Evolutionary conservation across 2,888 invertebrate species (phyloP).

Genomic region (Himalopsyche anomala): DNA sequence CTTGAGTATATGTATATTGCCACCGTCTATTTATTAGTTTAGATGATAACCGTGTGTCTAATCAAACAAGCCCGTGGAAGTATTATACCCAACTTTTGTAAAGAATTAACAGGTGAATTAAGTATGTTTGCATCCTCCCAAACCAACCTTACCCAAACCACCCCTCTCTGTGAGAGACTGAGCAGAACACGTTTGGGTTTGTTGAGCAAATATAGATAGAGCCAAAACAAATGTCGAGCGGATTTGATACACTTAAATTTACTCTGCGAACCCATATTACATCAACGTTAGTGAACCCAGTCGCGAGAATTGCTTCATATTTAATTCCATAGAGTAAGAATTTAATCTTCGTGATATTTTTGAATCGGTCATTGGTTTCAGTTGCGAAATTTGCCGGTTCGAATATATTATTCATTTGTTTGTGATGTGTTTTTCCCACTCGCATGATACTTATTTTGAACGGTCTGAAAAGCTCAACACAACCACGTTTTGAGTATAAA

Average conservation of each 20-base stretch:
- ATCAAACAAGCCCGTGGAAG: not conserved
- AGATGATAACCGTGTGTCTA: not conserved
- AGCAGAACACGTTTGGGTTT: constrained; percentile 52
- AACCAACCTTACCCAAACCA: constrained; percentile 25
- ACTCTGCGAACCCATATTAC: not conserved
- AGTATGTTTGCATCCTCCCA: constrained; percentile 8
- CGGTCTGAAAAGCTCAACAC: too few relatives aligned
- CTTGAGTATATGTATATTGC: too few relatives aligned
- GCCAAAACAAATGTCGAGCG: constrained; percentile 56
- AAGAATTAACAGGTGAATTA: constrained; percentile 40
- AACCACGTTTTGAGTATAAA: too few relatives aligned
- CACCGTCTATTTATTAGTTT: not conserved
- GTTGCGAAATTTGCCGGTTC: too few relatives aligned
- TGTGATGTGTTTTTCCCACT: too few relatives aligned
- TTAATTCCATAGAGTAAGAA: not conserved
- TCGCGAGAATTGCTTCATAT: not conserved
- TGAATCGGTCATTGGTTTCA: too few relatives aligned
- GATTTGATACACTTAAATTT: constrained; percentile 42
- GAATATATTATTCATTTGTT: too few relatives aligned
- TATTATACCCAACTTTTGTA: not conserved
- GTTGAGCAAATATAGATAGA: constrained; percentile 58
- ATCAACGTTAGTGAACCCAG: not conserved
- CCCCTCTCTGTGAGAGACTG: constrained; percentile 54
- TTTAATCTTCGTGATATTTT: too few relatives aligned
- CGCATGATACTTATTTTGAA: too few relatives aligned